phyloP scores from a whole-genome alignment of 2,113 vertebrate genomes.

The Colistium nudipinnis region DNA sequence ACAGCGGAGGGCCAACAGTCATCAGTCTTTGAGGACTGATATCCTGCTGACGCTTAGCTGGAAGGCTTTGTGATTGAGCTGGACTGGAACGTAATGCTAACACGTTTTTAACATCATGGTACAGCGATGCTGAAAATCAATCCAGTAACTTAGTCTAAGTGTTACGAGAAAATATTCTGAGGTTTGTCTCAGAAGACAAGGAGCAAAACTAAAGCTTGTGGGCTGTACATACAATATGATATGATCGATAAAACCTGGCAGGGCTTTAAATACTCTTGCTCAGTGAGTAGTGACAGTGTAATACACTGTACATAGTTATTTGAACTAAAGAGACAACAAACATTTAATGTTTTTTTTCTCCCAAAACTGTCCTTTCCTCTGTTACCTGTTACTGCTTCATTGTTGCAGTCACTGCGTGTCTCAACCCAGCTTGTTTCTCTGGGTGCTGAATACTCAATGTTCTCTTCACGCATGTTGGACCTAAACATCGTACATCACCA shows the following conservation, averaged over 20 bases:
- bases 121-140: constrained; percentile 33
- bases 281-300: not conserved
- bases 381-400: not conserved
- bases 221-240: constrained; percentile 1
- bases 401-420: not conserved
- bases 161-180: constrained; percentile 5
- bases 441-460: not conserved
- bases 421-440: not conserved
- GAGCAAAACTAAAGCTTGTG: constrained; percentile 17
- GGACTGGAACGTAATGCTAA: constrained; percentile 44
- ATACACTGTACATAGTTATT: not conserved
- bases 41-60: constrained; percentile 41
- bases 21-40: constrained; percentile 68
- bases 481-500: constrained; percentile 33
- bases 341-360: not conserved
- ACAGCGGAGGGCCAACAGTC: constrained; percentile 55
- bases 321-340: too few relatives aligned
- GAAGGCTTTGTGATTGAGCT: constrained; percentile 37
- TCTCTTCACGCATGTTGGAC: constrained; percentile 31
- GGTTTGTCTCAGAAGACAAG: constrained; percentile 23
- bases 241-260: not conserved
- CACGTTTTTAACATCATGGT: constrained; percentile 27
- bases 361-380: not conserved
- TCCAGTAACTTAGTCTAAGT: constrained; percentile 16
- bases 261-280: not conserved